A percentile compares a stretch with the other conserved stretches of the same genome.
phyloP scores from a whole-genome alignment of 2,113 vertebrate genomes.

The Taurulus bubalis region DNA sequence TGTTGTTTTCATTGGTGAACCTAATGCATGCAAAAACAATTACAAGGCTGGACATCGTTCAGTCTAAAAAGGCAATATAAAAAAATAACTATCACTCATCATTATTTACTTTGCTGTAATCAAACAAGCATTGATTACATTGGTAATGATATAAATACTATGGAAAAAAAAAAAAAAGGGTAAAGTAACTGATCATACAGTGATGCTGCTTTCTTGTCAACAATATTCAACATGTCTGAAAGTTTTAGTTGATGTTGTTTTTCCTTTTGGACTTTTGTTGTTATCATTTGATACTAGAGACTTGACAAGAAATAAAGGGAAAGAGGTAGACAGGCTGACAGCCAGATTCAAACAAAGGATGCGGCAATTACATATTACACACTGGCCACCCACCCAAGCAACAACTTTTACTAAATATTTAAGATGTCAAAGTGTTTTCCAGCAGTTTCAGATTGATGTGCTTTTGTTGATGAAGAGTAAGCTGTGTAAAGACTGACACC shows the following conservation, averaged over 20 bases:
- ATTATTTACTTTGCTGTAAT: not conserved
- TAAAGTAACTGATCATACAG: not conserved
- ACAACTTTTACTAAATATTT: constrained; percentile 7
- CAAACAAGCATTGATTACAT: not conserved
- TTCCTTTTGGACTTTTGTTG: not conserved
- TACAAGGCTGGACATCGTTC: not conserved
- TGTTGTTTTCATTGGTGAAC: not conserved
- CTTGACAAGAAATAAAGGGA: not conserved
- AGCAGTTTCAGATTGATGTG: constrained; percentile 1
- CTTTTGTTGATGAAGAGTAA: constrained; percentile 1
- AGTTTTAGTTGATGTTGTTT: not conserved
- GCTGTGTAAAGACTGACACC: not conserved
- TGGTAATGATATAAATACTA: not conserved
- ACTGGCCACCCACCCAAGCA: not conserved
- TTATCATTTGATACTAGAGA: not conserved
- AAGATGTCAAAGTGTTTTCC: not conserved
- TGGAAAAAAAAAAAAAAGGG: not conserved
- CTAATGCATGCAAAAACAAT: not conserved
- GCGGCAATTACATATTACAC: not conserved
- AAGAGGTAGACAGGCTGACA: not conserved
- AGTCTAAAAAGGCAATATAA: not conserved
- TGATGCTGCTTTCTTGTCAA: not conserved
- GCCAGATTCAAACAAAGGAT: not conserved
- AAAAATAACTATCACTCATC: not conserved
- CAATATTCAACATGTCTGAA: not conserved